Evolutionary conservation across 2,797 vertebrate genomes (phyloP).

Genomic region (Coranthus polyacanthus): DNA sequence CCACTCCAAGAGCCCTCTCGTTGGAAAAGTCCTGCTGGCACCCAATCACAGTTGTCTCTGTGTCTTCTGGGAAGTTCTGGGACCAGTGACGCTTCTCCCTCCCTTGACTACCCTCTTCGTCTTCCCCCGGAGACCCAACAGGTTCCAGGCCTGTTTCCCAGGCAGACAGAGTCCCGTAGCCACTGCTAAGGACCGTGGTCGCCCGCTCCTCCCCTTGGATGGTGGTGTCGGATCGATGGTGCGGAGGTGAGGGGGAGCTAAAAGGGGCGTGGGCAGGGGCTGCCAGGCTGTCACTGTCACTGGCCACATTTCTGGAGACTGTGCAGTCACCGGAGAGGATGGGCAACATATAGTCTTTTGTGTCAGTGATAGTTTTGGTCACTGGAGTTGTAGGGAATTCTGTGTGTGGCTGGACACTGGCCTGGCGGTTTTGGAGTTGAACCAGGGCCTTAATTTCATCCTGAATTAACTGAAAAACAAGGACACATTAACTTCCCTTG

Average conservation of each 20-base stretch:
- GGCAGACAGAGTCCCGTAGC: slow-evolving; percentile 88
- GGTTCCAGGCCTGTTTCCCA: slow-evolving; percentile 78
- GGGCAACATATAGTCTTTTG: slow-evolving; percentile 64
- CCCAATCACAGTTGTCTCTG: slow-evolving; percentile 35
- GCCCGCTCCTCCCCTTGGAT: slow-evolving; percentile 69
- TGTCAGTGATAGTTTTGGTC: slow-evolving; percentile 48
- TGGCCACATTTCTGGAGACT: slow-evolving; percentile 68
- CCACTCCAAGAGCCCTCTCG: slow-evolving; percentile 15
- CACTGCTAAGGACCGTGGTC: slow-evolving; percentile 88
- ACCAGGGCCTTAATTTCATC: slow-evolving; percentile 94
- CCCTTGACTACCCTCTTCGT: slow-evolving; percentile 28
- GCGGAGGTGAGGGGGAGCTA: slow-evolving; percentile 71
- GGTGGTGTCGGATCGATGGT: slow-evolving; percentile 54
- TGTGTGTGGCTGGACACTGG: slow-evolving; percentile 60
- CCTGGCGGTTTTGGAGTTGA: slow-evolving; percentile 86
- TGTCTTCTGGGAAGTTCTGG: slow-evolving; percentile 50
- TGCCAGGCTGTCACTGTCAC: slow-evolving; percentile 76
- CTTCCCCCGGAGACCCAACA: slow-evolving; percentile 49
- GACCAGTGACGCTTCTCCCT: slow-evolving; percentile 52
- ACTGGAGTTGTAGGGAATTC: slow-evolving; percentile 61
- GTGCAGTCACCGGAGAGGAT: slow-evolving; percentile 45
- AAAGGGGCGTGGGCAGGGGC: slow-evolving; percentile 60
- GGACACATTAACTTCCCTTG: neutral
- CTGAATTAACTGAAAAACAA: slow-evolving; percentile 89
- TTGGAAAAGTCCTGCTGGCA: slow-evolving; percentile 42